Evolutionary conservation across 2,113 vertebrate genomes (phyloP), one percentile per base, ranked within the genome.

Genomic region (Tupaia chinensis): DNA sequence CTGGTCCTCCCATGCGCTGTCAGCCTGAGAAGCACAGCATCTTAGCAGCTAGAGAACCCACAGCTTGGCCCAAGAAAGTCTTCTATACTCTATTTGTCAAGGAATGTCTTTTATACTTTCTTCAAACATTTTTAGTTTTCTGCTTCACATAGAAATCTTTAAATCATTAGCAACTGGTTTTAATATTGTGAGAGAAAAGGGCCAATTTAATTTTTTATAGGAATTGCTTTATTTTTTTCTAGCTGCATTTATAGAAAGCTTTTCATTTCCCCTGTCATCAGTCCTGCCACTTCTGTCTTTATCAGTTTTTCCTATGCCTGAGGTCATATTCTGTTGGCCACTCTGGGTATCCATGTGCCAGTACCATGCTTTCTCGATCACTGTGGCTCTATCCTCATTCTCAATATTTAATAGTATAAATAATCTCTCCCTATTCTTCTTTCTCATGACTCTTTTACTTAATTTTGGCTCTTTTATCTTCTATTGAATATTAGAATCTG

Each of bases 391-490:
- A 34, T 81, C 12, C 25, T 58, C 76, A 86, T 81, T 93, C 32
- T 93, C 88, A 73, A 63, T 54, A 87, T 77, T 22, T 58, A 3
- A 16, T 77, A 76, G 72, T 9, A 58, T 12, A 88, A 19, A 17
- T 61, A 5, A 76, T 53, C n/a, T 6, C 12, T 44, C 2, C 13
- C 82, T 61, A 13, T 68, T 89, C 61, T 65, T 74, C 19, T 60
- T 65, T 13, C 25, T 65, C 4, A 29, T 53, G 11, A 69, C 73
- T 83, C 58, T 56, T 29, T 53, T 92, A 81, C 29, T 14, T 34
- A 23, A 74, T 72, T 9, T 82, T 92, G 8, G 12, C 9, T 76
- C 25, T 92, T 93, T 78, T 60, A n/a, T 87, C 53, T 88, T 96
- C 32, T 56, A 54, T 61, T 20, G 96, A 76, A 92, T 80, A 70